Percentiles rank a stretch among this genome's conserved stretches.
phyloP scores from a whole-genome alignment of 1,140 invertebrate genomes.

The Brachionus asplanchnoidis region DNA sequence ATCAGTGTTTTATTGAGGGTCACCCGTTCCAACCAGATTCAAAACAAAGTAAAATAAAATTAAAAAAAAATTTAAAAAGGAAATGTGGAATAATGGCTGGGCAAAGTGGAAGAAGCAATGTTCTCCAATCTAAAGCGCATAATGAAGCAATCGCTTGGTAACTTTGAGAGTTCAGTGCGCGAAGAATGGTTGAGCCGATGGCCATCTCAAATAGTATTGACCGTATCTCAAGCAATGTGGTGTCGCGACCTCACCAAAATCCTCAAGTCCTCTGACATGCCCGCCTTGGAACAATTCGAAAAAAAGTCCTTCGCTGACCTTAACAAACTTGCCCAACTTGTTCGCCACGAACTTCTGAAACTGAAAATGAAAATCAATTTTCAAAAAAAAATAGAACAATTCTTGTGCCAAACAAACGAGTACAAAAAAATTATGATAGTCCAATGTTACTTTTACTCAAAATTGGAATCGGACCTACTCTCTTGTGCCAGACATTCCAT shows the following conservation, averaged over 20 bases:
- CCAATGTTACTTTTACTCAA: constrained; percentile 50
- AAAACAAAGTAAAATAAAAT: no score
- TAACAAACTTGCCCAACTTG: constrained; percentile 70
- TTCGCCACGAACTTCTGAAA: constrained; percentile 67
- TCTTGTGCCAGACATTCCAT: constrained; percentile 48
- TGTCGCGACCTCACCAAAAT: constrained; percentile 69
- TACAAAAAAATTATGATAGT: constrained; percentile 47
- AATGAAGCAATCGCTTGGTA: constrained; percentile 62
- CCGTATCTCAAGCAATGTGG: constrained; percentile 82
- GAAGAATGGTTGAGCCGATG: constrained; percentile 64
- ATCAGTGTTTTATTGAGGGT: no score
- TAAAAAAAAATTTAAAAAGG: background rate
- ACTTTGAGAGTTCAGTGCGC: constrained; percentile 61
- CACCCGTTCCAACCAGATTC: no score
- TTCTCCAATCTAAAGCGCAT: constrained; percentile 52
- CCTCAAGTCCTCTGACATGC: constrained; percentile 59
- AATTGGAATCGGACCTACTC: constrained; percentile 47
- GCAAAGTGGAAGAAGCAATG: constrained; percentile 66
- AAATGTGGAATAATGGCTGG: constrained; percentile 42
- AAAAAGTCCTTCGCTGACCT: constrained; percentile 65
- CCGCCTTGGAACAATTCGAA: constrained; percentile 63
- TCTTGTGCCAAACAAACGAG: background rate
- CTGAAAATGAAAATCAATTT: constrained; percentile 45
- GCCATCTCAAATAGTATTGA: constrained; percentile 67
- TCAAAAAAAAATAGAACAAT: constrained; percentile 36